A percentile compares a stretch with the other conserved stretches of the same genome.
Evolutionary conservation across 2,113 vertebrate genomes (phyloP).

Genomic region (chimpanzee (Pan troglodytes)): NHGRI_mPanTro3-v2.1_pri NC_086015.1:144625501-144626000

Average conservation of each 20-base stretch:
- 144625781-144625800: not conserved
- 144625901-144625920: not conserved
- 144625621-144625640: not conserved
- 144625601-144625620: not conserved
- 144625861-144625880: not conserved
- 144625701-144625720: not conserved
- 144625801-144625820: not conserved
- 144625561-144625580: not conserved
- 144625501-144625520: not conserved
- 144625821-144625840: not conserved
- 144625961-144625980: not conserved
- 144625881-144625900: not conserved
- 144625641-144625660: too few species aligned
- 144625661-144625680: not conserved
- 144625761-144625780: not conserved
- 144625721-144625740: not conserved
- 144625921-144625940: not conserved
- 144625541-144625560: fast-evolving
- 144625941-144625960: not conserved
- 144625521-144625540: not conserved
- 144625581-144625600: not conserved
- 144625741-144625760: not conserved
- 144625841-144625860: not conserved
- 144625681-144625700: not conserved
- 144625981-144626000: not conserved